Conservation (phyloP, 2,888 invertebrate genomes). For the Lasioglossum marginatum region DNA sequence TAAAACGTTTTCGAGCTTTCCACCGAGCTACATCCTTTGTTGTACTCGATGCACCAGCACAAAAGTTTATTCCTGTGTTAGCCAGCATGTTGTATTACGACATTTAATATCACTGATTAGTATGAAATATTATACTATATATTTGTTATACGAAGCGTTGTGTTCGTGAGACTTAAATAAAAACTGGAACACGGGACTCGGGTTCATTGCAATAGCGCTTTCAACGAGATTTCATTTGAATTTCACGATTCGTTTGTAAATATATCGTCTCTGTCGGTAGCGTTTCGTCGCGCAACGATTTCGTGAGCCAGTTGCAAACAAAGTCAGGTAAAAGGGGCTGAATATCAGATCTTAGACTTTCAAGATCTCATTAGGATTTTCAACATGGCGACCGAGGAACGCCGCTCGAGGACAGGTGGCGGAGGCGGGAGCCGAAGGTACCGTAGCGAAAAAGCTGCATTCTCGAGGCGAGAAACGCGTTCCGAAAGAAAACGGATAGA, state of each 20-base stretch:
- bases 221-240: conserved; percentile 45
- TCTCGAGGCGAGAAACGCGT: conserved; percentile 11
- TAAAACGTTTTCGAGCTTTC: too few species aligned
- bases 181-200: background rate
- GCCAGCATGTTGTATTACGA: background rate
- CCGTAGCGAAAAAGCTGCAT: conserved; percentile 34
- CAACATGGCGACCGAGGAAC: conserved; percentile 29
- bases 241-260: conserved; percentile 59
- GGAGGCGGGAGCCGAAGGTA: background rate
- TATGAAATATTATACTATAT: background rate
- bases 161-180: background rate
- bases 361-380: conserved; percentile 66
- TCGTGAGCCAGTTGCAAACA: conserved; percentile 57
- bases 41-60: background rate
- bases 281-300: conserved; percentile 52
- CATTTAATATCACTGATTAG: background rate
- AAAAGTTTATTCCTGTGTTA: background rate
- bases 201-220: conserved; percentile 17
- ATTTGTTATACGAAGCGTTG: background rate
- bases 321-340: conserved; percentile 56
- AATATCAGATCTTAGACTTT: conserved; percentile 64
- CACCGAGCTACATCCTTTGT: background rate
- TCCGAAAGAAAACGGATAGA: conserved; percentile 17
- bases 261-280: conserved; percentile 42
- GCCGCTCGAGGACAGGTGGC: background rate